Percentiles rank a stretch among this genome's conserved stretches.
Conservation (phyloP, 2,797 vertebrate species). For the Eleutherodactylus coqui region DNA sequence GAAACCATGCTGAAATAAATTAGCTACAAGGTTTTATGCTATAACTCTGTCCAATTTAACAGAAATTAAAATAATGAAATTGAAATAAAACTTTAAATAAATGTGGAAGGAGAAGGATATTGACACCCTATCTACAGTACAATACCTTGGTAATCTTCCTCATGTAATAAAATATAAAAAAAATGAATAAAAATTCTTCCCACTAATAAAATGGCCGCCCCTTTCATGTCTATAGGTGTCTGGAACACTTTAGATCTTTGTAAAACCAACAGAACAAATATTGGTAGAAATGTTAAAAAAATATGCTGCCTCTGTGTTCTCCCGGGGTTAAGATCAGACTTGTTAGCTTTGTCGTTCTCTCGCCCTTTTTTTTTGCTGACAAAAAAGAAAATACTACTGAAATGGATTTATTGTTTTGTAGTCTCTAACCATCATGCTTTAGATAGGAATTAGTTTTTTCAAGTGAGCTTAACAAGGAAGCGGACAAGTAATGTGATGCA, state of each 20-base stretch:
- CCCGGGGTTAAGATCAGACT: not conserved
- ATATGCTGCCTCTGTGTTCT: conserved; percentile 22
- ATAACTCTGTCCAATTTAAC: too few species aligned
- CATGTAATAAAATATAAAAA: not conserved
- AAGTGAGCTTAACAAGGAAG: conserved; percentile 16
- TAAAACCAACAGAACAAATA: conserved; percentile 6
- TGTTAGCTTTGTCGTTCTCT: conserved; percentile 45
- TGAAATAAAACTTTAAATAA: too few species aligned
- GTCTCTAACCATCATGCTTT: conserved; percentile 10
- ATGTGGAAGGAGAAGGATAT: too few species aligned
- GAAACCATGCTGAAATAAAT: too few species aligned
- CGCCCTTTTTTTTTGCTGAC: conserved; percentile 54
- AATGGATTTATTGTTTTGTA: conserved; percentile 47
- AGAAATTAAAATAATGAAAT: too few species aligned
- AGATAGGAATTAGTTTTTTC: conserved; percentile 23
- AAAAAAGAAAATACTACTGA: conserved; percentile 42
- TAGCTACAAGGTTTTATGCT: too few species aligned
- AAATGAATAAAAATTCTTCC: not conserved
- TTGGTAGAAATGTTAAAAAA: not conserved
- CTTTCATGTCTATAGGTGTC: not conserved
- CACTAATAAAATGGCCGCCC: not conserved
- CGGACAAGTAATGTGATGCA: not conserved
- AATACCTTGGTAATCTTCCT: too few species aligned
- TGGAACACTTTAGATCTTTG: not conserved
- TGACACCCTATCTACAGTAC: too few species aligned